These are phyloP conservation scores for Callochromis pleurospilus DNA, from an alignment of 2,113 vertebrate species.

Conservation along the genomic window DNA sequence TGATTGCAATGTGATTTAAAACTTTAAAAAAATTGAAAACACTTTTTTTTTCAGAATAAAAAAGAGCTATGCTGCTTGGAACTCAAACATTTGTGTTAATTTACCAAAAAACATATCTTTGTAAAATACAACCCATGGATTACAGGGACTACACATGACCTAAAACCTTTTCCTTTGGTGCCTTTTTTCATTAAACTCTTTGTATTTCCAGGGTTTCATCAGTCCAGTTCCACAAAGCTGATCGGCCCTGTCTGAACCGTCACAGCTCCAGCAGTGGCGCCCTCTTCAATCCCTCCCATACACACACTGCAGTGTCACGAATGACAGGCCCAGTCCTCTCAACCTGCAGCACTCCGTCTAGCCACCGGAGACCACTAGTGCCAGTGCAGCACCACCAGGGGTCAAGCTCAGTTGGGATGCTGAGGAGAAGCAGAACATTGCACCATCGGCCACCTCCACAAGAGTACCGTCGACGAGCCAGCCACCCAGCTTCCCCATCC, in stretches of 20 bases:
- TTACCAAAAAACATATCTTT: not conserved
- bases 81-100: not conserved
- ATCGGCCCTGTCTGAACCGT: conserved; percentile 66
- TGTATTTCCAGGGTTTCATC: conserved; percentile 62
- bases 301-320: conserved; percentile 29
- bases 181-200: not conserved
- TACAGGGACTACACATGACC: not conserved
- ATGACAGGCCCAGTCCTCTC: conserved; percentile 54
- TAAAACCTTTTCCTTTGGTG: not conserved
- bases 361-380: conserved; percentile 55
- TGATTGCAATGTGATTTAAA: not conserved
- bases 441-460: conserved; percentile 63
- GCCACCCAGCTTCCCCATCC: conserved; percentile 70
- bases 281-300: conserved; percentile 59
- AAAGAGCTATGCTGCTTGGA: not conserved
- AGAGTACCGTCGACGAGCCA: conserved; percentile 70
- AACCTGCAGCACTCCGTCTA: conserved; percentile 70
- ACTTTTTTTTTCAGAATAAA: not conserved
- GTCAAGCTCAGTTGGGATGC: conserved; percentile 52
- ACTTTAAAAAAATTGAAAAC: not conserved
- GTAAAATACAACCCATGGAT: not conserved
- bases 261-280: conserved; percentile 73
- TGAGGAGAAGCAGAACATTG: conserved; percentile 70
- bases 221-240: conserved; percentile 67
- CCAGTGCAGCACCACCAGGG: conserved; percentile 48